A percentile compares a stretch with the other conserved stretches of the same genome.
phyloP scores from a whole-genome alignment of 1,140 invertebrate species.

The Ceratosolen fusciceps region DNA sequence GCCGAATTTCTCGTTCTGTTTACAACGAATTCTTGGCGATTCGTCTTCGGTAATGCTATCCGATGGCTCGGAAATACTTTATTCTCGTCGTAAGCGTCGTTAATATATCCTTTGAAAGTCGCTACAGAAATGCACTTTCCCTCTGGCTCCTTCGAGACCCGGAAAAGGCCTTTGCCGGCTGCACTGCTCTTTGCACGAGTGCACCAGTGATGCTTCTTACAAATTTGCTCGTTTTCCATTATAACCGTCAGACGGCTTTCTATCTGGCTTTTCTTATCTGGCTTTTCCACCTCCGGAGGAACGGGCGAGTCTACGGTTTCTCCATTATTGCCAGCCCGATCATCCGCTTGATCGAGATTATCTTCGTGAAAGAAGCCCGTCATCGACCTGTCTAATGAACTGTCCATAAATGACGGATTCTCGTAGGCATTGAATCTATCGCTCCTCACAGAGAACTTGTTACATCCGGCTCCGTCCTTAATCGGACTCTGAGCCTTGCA shows the following conservation, averaged over 20 bases:
- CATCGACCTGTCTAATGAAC: conserved; percentile 63
- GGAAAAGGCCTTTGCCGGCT: conserved; percentile 7
- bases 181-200: not conserved
- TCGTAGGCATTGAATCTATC: conserved; percentile 62
- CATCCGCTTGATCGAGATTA: not conserved
- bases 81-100: conserved; percentile 2
- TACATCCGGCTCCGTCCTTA: conserved; percentile 14
- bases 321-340: not conserved
- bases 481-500: conserved; percentile 22
- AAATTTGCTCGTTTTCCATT: conserved; percentile 10
- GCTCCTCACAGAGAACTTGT: not conserved
- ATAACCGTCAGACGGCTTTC: conserved; percentile 19
- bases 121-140: not conserved
- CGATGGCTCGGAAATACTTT: not conserved
- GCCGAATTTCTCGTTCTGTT: not conserved
- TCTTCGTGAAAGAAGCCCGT: conserved; percentile 59
- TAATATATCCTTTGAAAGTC: conserved; percentile 12
- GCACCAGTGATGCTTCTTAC: conserved; percentile 26
- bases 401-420: conserved; percentile 67
- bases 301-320: not conserved
- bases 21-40: conserved; percentile 5
- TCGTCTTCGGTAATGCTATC: not conserved
- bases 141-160: not conserved
- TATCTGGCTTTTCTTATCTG: not conserved
- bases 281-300: not conserved